Evolutionary conservation across 2,888 invertebrate genomes (phyloP).

Genomic region (Malthinus seriepunctatus): DNA sequence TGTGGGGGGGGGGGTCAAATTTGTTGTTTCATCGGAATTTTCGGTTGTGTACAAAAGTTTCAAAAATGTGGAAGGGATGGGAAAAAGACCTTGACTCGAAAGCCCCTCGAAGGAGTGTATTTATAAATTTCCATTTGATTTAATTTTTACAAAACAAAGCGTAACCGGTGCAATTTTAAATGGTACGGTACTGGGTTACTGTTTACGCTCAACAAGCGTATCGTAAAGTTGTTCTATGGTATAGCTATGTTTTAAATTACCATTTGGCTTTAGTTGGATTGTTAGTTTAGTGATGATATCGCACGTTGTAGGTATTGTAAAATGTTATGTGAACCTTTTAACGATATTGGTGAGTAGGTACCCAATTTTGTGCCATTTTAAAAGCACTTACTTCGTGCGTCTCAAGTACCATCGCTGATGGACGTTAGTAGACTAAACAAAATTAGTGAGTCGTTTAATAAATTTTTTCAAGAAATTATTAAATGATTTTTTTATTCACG

Average conservation of each 20-base stretch:
- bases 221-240: constrained; percentile 45
- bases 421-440: no score
- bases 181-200: constrained; percentile 63
- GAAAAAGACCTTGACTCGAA: no score
- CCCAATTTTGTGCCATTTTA: not conserved
- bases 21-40: no score
- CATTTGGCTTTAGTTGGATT: constrained; percentile 17
- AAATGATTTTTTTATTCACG: constrained; percentile 2
- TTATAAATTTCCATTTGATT: no score
- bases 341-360: constrained; percentile 34
- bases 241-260: constrained; percentile 20
- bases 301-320: constrained; percentile 11
- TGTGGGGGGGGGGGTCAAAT: no score
- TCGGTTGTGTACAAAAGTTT: no score
- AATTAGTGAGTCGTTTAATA: no score
- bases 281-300: constrained; percentile 21
- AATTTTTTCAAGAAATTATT: no score
- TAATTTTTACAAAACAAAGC: no score
- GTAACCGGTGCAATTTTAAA: constrained; percentile 8
- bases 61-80: no score
- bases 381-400: no score
- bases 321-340: constrained; percentile 37
- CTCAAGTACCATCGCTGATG: not conserved
- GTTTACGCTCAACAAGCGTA: constrained; percentile 64
- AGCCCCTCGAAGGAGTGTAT: no score